phyloP scores from a whole-genome alignment of 2,888 invertebrate genomes.

The Lasioglossum pauxillum region DNA sequence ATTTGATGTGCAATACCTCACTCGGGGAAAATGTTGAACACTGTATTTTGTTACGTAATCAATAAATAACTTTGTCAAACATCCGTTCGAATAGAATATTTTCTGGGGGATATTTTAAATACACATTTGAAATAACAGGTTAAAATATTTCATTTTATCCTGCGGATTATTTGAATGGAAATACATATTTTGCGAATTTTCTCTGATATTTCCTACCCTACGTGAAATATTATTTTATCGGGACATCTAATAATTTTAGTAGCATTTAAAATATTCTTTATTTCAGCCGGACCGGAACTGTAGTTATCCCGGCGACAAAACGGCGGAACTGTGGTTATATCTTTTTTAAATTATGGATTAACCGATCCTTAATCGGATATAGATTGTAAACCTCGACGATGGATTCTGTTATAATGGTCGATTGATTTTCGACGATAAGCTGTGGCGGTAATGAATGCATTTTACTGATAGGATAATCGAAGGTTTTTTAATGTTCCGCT shows the following conservation, averaged over 20 bases:
- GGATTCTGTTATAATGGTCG: neutral
- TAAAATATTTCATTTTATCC: neutral
- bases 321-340: neutral
- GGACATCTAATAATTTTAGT: neutral
- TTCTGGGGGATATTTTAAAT: neutral
- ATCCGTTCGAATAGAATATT: neutral
- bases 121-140: neutral
- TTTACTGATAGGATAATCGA: constrained; percentile 5
- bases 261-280: neutral
- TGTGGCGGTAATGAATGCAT: neutral
- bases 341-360: neutral
- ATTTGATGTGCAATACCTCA: neutral
- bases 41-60: neutral
- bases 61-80: neutral
- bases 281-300: neutral
- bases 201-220: neutral
- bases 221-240: neutral
- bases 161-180: neutral
- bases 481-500: neutral
- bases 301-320: neutral
- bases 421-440: neutral
- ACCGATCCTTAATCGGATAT: neutral
- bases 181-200: neutral
- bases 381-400: neutral
- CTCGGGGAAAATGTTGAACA: neutral